phyloP scores from a whole-genome alignment of 2,113 vertebrate species.

The Urocynchramus pylzowi region DNA sequence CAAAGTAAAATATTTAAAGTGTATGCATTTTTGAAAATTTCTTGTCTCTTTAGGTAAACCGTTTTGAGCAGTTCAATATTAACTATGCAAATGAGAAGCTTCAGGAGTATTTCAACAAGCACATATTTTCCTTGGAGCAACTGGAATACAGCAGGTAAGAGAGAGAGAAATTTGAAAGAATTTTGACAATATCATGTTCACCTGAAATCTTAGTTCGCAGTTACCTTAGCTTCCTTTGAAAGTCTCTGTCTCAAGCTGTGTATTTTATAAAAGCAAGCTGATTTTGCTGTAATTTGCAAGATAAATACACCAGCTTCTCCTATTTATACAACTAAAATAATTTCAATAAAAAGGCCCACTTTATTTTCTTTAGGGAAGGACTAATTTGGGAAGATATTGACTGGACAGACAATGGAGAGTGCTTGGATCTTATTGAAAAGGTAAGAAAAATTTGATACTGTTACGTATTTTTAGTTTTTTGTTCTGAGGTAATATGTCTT shows the following conservation, averaged over 20 bases:
- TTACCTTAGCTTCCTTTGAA: background rate
- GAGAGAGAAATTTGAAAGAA: background rate
- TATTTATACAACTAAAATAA: background rate
- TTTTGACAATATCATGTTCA: background rate
- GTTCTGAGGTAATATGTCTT: background rate
- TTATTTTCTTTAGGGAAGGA: constrained; percentile 82
- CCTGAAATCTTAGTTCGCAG: background rate
- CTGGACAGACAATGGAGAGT: constrained; percentile 98
- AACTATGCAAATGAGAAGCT: constrained; percentile 99
- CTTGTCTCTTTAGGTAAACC: constrained; percentile 82
- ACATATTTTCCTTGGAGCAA: constrained; percentile 98
- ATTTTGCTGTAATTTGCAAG: background rate
- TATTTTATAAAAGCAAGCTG: background rate
- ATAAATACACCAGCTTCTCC: background rate
- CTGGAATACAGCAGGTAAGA: constrained; percentile 94
- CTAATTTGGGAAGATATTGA: constrained; percentile 92
- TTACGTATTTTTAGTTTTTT: background rate
- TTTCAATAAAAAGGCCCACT: background rate
- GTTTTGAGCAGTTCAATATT: constrained; percentile 98
- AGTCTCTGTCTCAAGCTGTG: background rate
- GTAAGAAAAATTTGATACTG: constrained; percentile 58
- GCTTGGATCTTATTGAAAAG: constrained; percentile 97
- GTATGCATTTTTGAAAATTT: background rate
- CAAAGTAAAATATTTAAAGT: background rate
- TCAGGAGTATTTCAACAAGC: constrained; percentile 99